Base-by-base conservation (phyloP, 2,888 invertebrate species). In the Eilema caniola region DNA sequence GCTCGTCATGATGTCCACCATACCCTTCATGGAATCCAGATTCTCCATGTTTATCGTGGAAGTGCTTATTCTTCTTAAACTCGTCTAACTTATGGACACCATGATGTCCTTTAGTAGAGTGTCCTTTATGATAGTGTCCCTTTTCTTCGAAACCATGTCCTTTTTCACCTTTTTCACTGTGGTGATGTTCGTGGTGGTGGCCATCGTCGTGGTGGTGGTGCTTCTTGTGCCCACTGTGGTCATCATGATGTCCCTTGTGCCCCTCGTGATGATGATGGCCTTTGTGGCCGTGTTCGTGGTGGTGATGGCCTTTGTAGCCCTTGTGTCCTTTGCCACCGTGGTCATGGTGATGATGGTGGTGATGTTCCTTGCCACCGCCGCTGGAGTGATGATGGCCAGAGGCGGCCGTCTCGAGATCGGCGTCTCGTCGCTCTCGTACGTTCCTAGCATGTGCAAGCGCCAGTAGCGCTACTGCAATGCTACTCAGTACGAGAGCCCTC, bases 101-200 rank as follows among this genome's bases (percentile, higher is more conserved):
- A 87, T 98, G 98, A 83, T 98, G 97, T 66, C 98, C 98, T 88
- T 98, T 97, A 72, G 98, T 98, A 82, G 97, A 97, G 92, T 98
- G 98, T 0, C 98, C 98, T 85, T 98, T 98, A 79, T 97, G 97
- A 91, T 97, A 98, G 79, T 96, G 96, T 47, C 98, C 98, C 66
- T 94, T 94, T 78, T 94, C 95, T 86, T 95, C 95, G 70, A 93
- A 93, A 11, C 92, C 92, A 77, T 93, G 92, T 0, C 96, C 96
- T 77, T 96, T 96, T 80, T 96, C 96, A 7, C 96, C 96, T 76
- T 97, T 96, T 71, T 96, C 96, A 3, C 96, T 96, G 78, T 96
- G 96, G 80, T 97, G 96, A 73, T 96, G 96, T 74, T 96, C 96
- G 61, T 95, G 93, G 83, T 96, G 95, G 88, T 97, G 96, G 1